Evolutionary conservation across 2,888 invertebrate genomes (phyloP), one percentile per base, ranked within the genome.

Genomic region (Myathropa florea): DNA sequence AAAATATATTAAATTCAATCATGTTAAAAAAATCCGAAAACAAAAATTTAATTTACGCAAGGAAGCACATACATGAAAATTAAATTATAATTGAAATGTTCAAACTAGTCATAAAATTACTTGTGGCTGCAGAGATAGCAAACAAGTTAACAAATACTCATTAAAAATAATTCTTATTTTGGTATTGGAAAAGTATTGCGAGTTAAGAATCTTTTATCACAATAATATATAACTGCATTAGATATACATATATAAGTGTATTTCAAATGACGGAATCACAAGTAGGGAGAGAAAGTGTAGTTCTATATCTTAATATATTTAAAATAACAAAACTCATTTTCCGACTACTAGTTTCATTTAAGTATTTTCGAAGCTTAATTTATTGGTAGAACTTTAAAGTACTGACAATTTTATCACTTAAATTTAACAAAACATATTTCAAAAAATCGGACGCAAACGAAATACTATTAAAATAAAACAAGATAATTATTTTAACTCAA

Each of bases 381-480:
- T 77, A 39, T 60, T 68, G 33, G 12, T 60, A 21, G 14, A 57
- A 30, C 30, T 39, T 28, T 30, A 36, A 57, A 63, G 36, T 57
- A 57, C 39, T 67, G 18, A 60, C 28, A 18, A 60, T 68, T n/a
- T 33, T 63, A 72, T 53, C 60, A 63, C 72, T 71, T 65, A 78
- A 57, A 46, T 24, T 73, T 53, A 63, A 70, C 39, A 57, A 10
- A 68, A 30, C n/a, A 68, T 28, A n/a, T 18, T 33, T 67, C 71
- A 46, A 30, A 57, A 53, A 67, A 72, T 79, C 33, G 73, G 73
- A 68, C 68, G 73, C 79, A 73, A 75, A 79, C 65, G 10, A 65
- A 64, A 64, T 70, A 67, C 36, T 67, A 73, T 59, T 6, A 55
- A 65, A 36, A 39, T 39, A 59, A n/a, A 76, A 60, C 23, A 59